A percentile compares a stretch with the other conserved stretches of the same genome.
Evolutionary conservation across 2,888 invertebrate species (phyloP).

Genomic region (Cryptus viduatorius): DNA sequence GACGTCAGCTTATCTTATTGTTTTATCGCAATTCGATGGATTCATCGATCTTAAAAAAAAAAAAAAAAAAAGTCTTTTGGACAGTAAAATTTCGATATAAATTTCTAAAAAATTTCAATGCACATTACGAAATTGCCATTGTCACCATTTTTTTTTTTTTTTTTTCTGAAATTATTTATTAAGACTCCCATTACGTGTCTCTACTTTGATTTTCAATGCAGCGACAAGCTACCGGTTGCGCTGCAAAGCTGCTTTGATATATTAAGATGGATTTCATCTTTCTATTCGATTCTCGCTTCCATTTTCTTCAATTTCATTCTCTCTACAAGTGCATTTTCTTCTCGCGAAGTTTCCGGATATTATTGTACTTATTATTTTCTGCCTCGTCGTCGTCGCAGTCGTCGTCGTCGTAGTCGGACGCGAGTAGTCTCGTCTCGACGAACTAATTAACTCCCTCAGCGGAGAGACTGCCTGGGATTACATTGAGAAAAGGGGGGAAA

Average conservation of each 20-base stretch:
- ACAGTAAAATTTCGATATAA: background rate
- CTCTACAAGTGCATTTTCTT: conserved; percentile 56
- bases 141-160: too few relatives aligned
- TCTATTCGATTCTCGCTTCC: background rate
- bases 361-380: conserved; percentile 63
- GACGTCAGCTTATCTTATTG: too few relatives aligned
- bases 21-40: too few relatives aligned
- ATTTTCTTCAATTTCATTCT: background rate
- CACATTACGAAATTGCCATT: too few relatives aligned
- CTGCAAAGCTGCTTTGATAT: background rate
- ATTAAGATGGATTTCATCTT: background rate
- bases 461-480: conserved; percentile 59
- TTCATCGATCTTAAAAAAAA: too few relatives aligned
- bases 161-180: too few relatives aligned
- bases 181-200: too few relatives aligned
- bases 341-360: conserved; percentile 60
- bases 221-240: background rate
- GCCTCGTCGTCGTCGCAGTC: conserved; percentile 25
- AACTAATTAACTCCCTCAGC: conserved; percentile 64
- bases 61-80: too few relatives aligned
- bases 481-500: conserved; percentile 56
- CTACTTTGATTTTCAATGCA: too few relatives aligned
- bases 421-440: conserved; percentile 58
- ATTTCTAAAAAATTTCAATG: background rate
- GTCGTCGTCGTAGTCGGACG: conserved; percentile 40